These are phyloP conservation scores for Lypha dubia DNA, from an alignment of 2,888 invertebrate genomes.

Conservation along the genomic window DNA sequence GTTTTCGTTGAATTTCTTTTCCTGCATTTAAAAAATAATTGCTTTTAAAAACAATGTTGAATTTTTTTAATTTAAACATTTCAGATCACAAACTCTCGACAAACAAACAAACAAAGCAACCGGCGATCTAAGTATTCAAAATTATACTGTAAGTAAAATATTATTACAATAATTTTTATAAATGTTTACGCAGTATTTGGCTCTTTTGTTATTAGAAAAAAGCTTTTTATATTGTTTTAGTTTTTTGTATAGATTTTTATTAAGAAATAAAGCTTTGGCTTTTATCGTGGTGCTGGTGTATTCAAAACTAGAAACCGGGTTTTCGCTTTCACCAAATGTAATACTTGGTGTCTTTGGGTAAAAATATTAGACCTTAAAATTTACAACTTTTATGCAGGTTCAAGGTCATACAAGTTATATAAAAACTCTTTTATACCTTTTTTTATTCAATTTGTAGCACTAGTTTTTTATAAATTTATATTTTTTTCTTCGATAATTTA, in stretches of 20 bases:
- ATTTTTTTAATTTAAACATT: constrained; percentile 55
- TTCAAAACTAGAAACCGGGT: too few species aligned
- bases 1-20: background rate
- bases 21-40: background rate
- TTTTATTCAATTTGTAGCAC: too few species aligned
- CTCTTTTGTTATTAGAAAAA: background rate
- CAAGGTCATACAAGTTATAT: too few species aligned
- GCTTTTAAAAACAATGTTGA: constrained; percentile 4
- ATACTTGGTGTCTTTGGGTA: too few species aligned
- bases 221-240: constrained; percentile 36
- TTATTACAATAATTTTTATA: background rate
- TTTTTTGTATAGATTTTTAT: too few species aligned
- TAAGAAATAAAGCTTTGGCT: constrained; percentile 16
- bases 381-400: too few species aligned
- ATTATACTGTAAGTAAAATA: constrained; percentile 18
- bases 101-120: too few species aligned
- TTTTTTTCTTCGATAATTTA: too few species aligned
- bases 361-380: too few species aligned
- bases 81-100: background rate
- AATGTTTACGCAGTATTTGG: background rate
- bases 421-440: too few species aligned
- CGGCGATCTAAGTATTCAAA: background rate
- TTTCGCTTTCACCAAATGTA: too few species aligned
- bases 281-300: background rate
- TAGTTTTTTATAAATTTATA: too few species aligned